Base-by-base conservation (phyloP, 1,140 invertebrate species). In the Sweltsa coloradensis region DNA sequence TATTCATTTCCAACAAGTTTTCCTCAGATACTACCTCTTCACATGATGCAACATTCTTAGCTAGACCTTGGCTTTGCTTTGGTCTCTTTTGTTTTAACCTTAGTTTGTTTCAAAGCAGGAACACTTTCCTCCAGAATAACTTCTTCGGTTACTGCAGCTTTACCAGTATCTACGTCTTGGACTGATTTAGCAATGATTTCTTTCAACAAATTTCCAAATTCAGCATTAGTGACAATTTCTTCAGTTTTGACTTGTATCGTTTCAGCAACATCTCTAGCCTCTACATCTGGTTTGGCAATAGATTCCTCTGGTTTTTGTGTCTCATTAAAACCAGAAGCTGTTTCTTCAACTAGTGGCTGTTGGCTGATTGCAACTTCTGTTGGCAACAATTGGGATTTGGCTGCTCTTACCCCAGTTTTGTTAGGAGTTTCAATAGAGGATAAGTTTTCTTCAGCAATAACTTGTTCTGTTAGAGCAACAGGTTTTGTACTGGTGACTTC, bases 261-360 rank as follows among this genome's bases (percentile, higher is more conserved):
- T 22, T 22, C 14, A 40, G 45, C 42, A 29, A 44, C 42, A 29
- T 18, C 24, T 27, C 42, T 31, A 14, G 24, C 16, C n/a, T 25
- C 27, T 27, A 44, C 27, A 18, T 29, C 16, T 27, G 19, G 22
- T 18, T 16, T 40, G n/a, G 45, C 34, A 6, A n/a, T 3, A 3
- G 23, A 5, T 40, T 40, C 31, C 14, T 24, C 9, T 13, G 16
- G 27, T 5, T 18, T 14, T 40, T 34, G 16, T 18, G 45, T 6
- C 3, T n/a, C 3, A 3, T 2, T 13, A 1, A 46, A n/a, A 18
- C 26, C 19, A 34, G 29, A 16, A 40, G 18, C 24, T 9, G 22
- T 39, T 19, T 34, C 23, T 37, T 46, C 45, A 22, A 34, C 16
- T 16, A 46, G 5, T 34, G 45, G 14, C 13, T 36, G 16, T n/a